Conservation (phyloP, 2,888 invertebrate species). For the Salticus scenicus region DNA sequence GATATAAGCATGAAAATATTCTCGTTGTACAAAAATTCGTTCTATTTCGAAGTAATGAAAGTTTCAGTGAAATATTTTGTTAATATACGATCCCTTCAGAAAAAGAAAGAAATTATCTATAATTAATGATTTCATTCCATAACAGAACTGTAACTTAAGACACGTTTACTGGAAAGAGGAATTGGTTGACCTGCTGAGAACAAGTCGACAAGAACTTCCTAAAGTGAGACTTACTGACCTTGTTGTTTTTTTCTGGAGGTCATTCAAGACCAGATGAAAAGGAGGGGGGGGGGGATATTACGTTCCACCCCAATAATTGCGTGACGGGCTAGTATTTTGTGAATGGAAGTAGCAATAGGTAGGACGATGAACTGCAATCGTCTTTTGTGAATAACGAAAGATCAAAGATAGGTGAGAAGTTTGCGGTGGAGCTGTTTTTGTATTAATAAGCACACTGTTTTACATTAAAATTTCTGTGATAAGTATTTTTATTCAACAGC, state of each 20-base stretch:
- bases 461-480: too few relatives aligned
- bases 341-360: background rate
- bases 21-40: too few relatives aligned
- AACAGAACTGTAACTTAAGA: background rate
- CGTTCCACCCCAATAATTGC: background rate
- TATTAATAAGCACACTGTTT: too few relatives aligned
- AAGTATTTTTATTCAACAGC: too few relatives aligned
- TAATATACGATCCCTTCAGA: too few relatives aligned
- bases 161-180: background rate
- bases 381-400: too few relatives aligned
- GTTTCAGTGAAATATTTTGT: too few relatives aligned
- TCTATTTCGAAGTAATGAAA: too few relatives aligned
- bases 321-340: background rate
- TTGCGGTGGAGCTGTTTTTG: too few relatives aligned
- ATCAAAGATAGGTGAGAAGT: too few relatives aligned
- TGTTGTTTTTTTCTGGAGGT: slow-evolving; percentile 4
- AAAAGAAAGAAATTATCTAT: too few relatives aligned
- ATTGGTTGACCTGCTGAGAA: background rate
- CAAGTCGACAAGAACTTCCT: background rate
- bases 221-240: slow-evolving; percentile 1
- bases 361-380: background rate
- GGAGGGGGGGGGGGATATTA: background rate
- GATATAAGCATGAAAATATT: too few relatives aligned
- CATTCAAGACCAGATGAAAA: background rate
- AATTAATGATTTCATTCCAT: background rate